Base-by-base conservation (phyloP, 2,888 invertebrate genomes). In the Candidula unifasciata region DNA sequence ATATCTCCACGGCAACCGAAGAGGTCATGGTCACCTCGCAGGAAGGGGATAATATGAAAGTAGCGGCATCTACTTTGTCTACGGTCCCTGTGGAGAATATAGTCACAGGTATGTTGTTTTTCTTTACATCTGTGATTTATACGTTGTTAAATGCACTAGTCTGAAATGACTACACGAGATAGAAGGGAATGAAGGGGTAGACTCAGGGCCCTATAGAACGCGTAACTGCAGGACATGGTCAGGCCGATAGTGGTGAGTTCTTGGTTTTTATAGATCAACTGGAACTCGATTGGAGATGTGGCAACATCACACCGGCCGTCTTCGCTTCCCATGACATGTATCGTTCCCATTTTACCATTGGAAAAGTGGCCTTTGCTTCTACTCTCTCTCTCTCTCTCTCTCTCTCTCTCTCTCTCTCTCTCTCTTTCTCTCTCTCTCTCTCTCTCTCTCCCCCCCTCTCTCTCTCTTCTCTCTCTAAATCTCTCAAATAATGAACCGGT, bases 1-100 rank as follows among this genome's bases (percentile, higher is more conserved):
- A 84, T 33, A 52, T 73, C 80, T 84, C 84, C 60, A 80, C 84
- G 24, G 76, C 76, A 76, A 80, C 54, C 57, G 84, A 80, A 21
- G 73, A 73, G 44, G 1, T 27, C 35, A 8, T 64, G 10, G 44
- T 44, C 16, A 73, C 52, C 24, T n/a, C 52, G 2, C 79, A 76
- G n/a, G 80, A 84, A 24, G 35, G 33, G 1, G 84, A 80, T 10
- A 66, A 66, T n/a, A 68, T 73, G 21, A 84, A 84, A 71, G 1
- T 84, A 33, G 79, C 79, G n/a, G 37, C 84, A 13, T 57, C 73
- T 2, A 64, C 80, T 35, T 30, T 80, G 13, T 84, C 84, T 30
- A 33, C 68, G 44, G 76, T 80, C 33, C 80, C 76, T 33, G 68
- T 84, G 73, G 84, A 84, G 68, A 66, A 33, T 60, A 84, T 74